phyloP scores from a whole-genome alignment of 2,797 vertebrate species.

The Spatula clypeata region DNA sequence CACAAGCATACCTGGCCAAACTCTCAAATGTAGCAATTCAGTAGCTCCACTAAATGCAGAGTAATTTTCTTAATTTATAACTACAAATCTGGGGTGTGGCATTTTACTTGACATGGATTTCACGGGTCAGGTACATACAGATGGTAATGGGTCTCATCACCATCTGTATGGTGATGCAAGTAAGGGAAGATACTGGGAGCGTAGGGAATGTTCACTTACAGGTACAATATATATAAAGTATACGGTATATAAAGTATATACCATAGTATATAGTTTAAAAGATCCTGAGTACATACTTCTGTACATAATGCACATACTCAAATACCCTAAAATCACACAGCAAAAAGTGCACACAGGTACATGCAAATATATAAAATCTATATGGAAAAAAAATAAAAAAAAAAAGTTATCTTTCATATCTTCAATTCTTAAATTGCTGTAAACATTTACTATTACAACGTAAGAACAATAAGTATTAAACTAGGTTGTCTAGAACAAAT shows the following conservation, averaged over 20 bases:
- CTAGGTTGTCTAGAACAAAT: background rate
- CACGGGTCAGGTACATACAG: fast-evolving
- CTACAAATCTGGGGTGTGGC: background rate
- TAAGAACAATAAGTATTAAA: background rate
- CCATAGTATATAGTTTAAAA: background rate
- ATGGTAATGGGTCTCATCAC: background rate
- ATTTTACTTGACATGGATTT: background rate
- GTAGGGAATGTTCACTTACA: background rate
- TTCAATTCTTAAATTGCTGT: background rate
- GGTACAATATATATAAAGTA: too few relatives aligned
- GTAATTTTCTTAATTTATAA: background rate
- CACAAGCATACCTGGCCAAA: background rate
- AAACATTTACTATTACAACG: background rate
- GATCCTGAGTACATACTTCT: background rate
- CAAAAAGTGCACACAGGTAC: background rate
- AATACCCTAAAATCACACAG: background rate
- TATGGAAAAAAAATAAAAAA: too few relatives aligned
- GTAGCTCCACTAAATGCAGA: background rate
- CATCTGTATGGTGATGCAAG: too few relatives aligned
- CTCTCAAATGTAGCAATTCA: background rate
- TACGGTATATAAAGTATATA: too few relatives aligned
- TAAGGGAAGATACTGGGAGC: background rate
- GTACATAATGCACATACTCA: background rate
- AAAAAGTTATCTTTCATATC: background rate
- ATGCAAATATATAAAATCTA: too few relatives aligned